phyloP scores from a whole-genome alignment of 1,140 invertebrate species.

The Pseudomyrmex sp. region DNA sequence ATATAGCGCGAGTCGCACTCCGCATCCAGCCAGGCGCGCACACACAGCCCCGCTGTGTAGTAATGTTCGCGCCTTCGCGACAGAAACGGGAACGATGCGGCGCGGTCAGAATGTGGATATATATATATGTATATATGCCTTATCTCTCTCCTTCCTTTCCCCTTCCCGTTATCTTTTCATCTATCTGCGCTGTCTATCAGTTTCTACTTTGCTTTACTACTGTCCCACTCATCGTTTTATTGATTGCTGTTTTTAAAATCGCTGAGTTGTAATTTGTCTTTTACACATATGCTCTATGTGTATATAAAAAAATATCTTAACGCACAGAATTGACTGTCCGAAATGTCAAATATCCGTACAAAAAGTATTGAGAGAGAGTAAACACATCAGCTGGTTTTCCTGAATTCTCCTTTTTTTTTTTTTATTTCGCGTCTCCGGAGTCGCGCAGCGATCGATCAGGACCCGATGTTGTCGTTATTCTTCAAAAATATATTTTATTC shows the following conservation, averaged over 20 bases:
- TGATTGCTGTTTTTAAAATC: constrained; percentile 17
- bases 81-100: constrained; percentile 14
- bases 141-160: background rate
- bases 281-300: too few species aligned
- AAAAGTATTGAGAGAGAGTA: too few species aligned
- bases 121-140: background rate
- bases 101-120: background rate
- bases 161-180: background rate
- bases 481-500: too few species aligned
- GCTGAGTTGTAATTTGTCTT: too few species aligned
- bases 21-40: background rate
- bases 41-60: background rate
- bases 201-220: background rate
- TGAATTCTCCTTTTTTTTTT: too few species aligned
- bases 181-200: background rate
- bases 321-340: too few species aligned
- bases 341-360: too few species aligned
- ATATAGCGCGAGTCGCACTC: background rate
- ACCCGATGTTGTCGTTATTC: too few species aligned
- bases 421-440: too few species aligned
- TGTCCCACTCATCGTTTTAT: background rate
- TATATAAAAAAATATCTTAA: too few species aligned
- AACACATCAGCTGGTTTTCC: too few species aligned
- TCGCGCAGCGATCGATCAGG: too few species aligned
- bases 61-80: constrained; percentile 12